Evolutionary conservation across 2,888 invertebrate species (phyloP).

Genomic region (Brachyopa scutellaris): DNA sequence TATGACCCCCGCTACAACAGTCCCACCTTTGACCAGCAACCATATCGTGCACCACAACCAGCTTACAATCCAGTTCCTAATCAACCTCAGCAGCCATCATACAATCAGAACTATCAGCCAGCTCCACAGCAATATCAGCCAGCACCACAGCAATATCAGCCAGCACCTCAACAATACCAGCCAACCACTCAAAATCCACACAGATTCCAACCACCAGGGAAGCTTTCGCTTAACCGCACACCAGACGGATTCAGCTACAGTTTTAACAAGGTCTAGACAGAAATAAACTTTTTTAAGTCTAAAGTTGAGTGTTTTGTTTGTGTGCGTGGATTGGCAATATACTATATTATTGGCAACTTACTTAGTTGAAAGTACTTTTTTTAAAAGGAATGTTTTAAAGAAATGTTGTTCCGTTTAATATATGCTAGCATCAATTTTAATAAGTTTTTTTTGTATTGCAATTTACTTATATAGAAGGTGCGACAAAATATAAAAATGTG

Average conservation of each 20-base stretch:
- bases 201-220: conserved; percentile 92
- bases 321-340: not conserved
- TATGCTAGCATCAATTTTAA: not conserved
- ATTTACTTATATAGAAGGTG: not conserved
- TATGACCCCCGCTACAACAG: conserved; percentile 82
- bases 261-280: conserved; percentile 86
- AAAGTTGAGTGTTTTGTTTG: not conserved
- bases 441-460: not conserved
- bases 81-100: conserved; percentile 76
- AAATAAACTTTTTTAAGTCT: conserved; percentile 68
- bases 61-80: conserved; percentile 77
- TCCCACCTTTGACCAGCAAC: conserved; percentile 78
- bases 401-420: not conserved
- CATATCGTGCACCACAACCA: conserved; percentile 80
- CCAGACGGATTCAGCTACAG: conserved; percentile 94
- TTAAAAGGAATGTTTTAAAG: not conserved
- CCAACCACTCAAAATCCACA: conserved; percentile 87
- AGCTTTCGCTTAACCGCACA: conserved; percentile 91
- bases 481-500: not conserved
- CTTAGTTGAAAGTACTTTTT: not conserved
- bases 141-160: conserved; percentile 77
- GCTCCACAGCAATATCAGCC: conserved; percentile 79
- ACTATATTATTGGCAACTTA: not conserved
- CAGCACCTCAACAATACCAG: conserved; percentile 78
- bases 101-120: conserved; percentile 82